Percentiles rank a stretch among this genome's conserved stretches.
Evolutionary conservation across 2,113 vertebrate genomes (phyloP).

Genomic region (Syrmaticus mikado): DNA sequence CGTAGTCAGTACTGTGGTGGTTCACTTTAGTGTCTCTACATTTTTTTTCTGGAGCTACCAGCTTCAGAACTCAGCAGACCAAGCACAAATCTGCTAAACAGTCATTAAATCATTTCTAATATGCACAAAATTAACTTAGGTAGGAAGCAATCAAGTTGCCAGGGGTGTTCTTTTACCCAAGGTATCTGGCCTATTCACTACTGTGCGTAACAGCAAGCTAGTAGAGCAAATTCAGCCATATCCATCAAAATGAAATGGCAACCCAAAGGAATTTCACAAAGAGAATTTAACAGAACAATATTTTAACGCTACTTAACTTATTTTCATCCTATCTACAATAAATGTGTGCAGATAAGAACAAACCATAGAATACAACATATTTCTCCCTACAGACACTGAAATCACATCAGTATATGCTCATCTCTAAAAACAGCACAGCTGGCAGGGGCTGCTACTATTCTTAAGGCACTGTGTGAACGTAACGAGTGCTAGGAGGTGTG

Average conservation of each 20-base stretch:
- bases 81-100: neutral
- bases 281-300: neutral
- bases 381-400: neutral
- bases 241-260: neutral
- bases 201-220: neutral
- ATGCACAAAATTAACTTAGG: neutral
- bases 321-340: neutral
- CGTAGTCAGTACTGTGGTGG: neutral
- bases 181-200: neutral
- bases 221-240: constrained; percentile 3
- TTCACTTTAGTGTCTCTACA: neutral
- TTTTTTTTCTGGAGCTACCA: neutral
- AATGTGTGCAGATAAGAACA: neutral
- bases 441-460: neutral
- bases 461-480: neutral
- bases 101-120: neutral
- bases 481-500: accelerated
- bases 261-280: neutral
- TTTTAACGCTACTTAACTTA: neutral
- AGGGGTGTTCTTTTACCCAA: neutral
- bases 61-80: neutral
- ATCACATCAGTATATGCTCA: neutral
- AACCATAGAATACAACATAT: neutral
- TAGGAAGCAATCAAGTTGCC: neutral
- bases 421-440: neutral